A percentile compares a stretch with the other conserved stretches of the same genome.
Evolutionary conservation across 2,888 invertebrate genomes (phyloP).

Genomic region (Lycocerus yunnanus): DNA sequence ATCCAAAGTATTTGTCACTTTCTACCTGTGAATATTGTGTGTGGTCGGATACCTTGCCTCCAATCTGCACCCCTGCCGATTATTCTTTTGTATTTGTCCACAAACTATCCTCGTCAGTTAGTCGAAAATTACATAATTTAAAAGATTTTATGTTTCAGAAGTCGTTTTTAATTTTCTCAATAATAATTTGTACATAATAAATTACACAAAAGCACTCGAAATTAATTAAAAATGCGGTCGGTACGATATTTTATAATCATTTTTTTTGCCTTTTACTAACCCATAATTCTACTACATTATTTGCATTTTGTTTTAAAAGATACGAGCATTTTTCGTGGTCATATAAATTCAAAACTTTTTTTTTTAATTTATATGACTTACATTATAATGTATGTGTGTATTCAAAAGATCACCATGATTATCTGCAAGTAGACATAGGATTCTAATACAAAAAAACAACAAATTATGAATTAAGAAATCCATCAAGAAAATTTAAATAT

Average conservation of each 20-base stretch:
- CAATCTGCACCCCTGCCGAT: constrained; percentile 11
- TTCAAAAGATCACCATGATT: no score
- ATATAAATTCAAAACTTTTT: background rate
- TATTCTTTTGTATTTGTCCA: constrained; percentile 10
- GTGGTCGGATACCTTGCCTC: constrained; percentile 20
- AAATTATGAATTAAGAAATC: no score
- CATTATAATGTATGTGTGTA: no score
- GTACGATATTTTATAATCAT: background rate
- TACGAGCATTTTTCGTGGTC: background rate
- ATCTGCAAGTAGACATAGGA: no score
- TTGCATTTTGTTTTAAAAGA: background rate
- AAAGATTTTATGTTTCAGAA: constrained; percentile 14
- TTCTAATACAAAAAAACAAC: no score
- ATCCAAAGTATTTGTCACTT: constrained; percentile 19
- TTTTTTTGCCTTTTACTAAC: background rate
- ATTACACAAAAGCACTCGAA: background rate
- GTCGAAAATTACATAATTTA: constrained; percentile 11
- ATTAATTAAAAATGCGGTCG: background rate
- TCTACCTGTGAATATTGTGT: constrained; percentile 28
- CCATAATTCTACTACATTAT: background rate
- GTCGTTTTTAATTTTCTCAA: constrained; percentile 2
- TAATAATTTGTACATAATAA: constrained; percentile 5
- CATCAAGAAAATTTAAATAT: no score
- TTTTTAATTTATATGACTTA: no score
- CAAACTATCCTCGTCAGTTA: constrained; percentile 4